A percentile compares a stretch with the other conserved stretches of the same genome.
These are phyloP conservation scores for Saguinus imperator DNA, from an alignment of 2,113 vertebrate genomes.

Conservation along the genomic window DNA sequence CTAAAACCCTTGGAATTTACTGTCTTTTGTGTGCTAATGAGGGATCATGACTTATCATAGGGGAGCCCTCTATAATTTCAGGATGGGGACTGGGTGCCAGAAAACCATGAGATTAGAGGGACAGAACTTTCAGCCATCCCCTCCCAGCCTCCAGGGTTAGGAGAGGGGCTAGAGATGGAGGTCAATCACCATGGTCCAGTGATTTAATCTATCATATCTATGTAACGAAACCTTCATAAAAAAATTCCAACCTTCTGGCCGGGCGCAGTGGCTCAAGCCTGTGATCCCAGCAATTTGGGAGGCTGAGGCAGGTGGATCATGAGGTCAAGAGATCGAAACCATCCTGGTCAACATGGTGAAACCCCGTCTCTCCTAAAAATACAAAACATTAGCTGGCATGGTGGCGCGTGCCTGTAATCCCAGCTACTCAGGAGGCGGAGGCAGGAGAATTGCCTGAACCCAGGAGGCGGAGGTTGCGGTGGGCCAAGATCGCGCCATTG, in stretches of 20 bases:
- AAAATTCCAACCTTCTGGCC: not conserved
- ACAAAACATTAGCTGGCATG: no score
- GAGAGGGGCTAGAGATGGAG: not conserved
- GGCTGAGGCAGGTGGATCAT: no score
- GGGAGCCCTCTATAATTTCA: not conserved
- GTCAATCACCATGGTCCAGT: not conserved
- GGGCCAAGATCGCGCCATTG: no score
- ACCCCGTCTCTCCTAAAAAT: no score
- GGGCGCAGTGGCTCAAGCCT: no score
- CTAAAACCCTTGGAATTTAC: conserved; percentile 18
- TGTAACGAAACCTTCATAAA: not conserved
- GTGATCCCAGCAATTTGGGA: no score
- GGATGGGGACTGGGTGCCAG: not conserved
- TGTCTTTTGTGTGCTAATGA: not conserved
- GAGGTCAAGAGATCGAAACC: no score
- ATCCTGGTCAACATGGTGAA: no score
- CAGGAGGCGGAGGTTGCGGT: no score
- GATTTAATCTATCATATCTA: not conserved
- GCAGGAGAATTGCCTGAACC: no score
- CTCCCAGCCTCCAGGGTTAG: not conserved
- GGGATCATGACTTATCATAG: not conserved
- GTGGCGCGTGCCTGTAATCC: no score
- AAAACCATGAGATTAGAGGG: not conserved
- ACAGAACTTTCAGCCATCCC: not conserved
- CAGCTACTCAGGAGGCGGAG: no score